Percentiles rank a stretch among this genome's conserved stretches.
Evolutionary conservation across 2,888 invertebrate species (phyloP).

Genomic region (Nomada lathburiana): DNA sequence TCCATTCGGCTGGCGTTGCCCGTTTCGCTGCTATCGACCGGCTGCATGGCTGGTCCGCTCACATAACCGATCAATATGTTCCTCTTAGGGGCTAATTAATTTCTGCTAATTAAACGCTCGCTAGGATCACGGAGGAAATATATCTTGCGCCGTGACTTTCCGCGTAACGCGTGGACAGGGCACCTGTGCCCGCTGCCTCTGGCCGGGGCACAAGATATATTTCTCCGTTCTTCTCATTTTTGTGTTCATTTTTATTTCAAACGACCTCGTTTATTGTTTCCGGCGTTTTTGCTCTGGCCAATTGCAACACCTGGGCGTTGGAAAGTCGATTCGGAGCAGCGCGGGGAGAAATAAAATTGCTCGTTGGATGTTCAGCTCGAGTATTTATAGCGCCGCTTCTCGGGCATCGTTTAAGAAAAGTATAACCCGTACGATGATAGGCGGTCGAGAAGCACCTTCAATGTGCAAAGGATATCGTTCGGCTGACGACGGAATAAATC

Average conservation of each 20-base stretch:
- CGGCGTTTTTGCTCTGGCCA: background rate
- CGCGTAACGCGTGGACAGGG: conserved; percentile 49
- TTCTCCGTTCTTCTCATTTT: conserved; percentile 5
- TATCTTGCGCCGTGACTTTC: conserved; percentile 48
- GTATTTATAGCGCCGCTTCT: background rate
- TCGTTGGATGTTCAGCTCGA: background rate
- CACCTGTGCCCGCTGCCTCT: conserved; percentile 19
- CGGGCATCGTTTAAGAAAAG: no score
- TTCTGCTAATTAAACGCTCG: conserved; percentile 77
- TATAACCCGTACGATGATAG: background rate
- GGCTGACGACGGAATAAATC: conserved; percentile 19
- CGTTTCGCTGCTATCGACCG: conserved; percentile 48
- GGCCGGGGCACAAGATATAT: background rate
- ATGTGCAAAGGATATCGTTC: conserved; percentile 13
- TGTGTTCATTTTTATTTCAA: no score
- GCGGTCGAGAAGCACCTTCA: no score
- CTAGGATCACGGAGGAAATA: conserved; percentile 54
- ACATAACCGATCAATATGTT: conserved; percentile 78
- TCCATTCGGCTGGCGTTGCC: conserved; percentile 56
- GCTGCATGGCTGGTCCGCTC: conserved; percentile 62
- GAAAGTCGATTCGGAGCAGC: background rate
- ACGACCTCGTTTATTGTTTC: background rate
- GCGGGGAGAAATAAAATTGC: no score
- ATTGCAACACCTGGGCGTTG: background rate
- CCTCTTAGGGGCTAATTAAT: conserved; percentile 78